Evolutionary conservation across 2,797 vertebrate species (phyloP).

Genomic region (Sternotherus odoratus): DNA sequence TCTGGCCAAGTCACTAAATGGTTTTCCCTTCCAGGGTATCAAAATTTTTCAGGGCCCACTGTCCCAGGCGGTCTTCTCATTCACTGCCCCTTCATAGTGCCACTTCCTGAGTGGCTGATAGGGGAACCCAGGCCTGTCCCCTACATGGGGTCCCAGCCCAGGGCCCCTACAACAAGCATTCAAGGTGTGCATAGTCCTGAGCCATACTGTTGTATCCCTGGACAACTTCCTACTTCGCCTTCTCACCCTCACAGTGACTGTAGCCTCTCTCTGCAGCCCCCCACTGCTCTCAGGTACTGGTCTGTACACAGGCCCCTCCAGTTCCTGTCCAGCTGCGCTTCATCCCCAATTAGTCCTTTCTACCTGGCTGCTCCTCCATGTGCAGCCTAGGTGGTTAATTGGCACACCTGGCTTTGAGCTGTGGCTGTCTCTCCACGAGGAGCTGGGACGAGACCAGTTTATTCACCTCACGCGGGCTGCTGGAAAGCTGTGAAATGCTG

Average conservation of each 20-base stretch:
- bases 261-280: no score
- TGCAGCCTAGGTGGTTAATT: not conserved
- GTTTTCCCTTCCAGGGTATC: not conserved
- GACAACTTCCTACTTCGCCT: not conserved
- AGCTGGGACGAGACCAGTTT: not conserved
- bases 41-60: not conserved
- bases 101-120: not conserved
- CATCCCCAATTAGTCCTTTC: not conserved
- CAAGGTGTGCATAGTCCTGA: not conserved
- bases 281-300: no score
- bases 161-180: no score
- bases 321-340: not conserved
- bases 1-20: not conserved
- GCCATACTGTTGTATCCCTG: not conserved
- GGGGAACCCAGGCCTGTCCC: not conserved
- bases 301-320: not conserved
- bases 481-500: not conserved
- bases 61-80: not conserved
- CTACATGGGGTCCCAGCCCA: not conserved
- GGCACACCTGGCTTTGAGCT: not conserved
- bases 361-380: not conserved
- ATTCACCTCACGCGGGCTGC: not conserved
- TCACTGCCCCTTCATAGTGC: not conserved
- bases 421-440: not conserved
- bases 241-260: not conserved